phyloP scores from a whole-genome alignment of 1,140 invertebrate species.

The Agrypnia vestita region DNA sequence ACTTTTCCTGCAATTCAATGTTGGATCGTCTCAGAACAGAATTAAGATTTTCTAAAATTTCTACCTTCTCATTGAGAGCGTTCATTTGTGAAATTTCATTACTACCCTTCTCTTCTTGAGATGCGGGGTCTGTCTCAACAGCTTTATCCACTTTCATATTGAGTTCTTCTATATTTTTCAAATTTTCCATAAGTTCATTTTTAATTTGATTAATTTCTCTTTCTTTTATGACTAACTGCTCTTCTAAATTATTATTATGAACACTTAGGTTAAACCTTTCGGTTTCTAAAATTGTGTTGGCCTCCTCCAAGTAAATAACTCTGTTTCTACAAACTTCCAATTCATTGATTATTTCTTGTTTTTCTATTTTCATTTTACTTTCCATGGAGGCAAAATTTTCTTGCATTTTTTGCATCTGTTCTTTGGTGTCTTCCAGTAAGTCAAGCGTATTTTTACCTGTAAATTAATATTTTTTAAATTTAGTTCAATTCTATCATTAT shows the following conservation, averaged over 20 bases:
- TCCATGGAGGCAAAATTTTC: constrained; percentile 83
- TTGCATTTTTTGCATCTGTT: constrained; percentile 87
- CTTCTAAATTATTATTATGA: constrained; percentile 73
- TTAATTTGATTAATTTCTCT: constrained; percentile 66
- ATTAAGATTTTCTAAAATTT: constrained; percentile 72
- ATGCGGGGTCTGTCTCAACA: constrained; percentile 61
- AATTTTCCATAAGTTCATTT: constrained; percentile 42
- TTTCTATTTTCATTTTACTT: constrained; percentile 81
- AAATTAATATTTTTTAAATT: constrained; percentile 32
- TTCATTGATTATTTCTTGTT: constrained; percentile 73
- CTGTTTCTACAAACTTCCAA: constrained; percentile 75
- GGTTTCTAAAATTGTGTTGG: constrained; percentile 72
- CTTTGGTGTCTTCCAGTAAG: constrained; percentile 84
- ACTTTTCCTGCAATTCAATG: constrained; percentile 74
- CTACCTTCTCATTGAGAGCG: constrained; percentile 69
- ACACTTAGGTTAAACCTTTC: constrained; percentile 75
- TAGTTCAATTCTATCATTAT: too few species aligned
- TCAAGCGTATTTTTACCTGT: constrained; percentile 79
- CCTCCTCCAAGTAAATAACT: constrained; percentile 71
- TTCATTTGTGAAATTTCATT: constrained; percentile 70
- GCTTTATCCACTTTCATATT: constrained; percentile 59
- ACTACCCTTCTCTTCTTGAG: constrained; percentile 69
- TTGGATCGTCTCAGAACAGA: constrained; percentile 73
- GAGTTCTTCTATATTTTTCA: constrained; percentile 49
- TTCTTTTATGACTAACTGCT: constrained; percentile 72